Evolutionary conservation across 2,113 vertebrate genomes (phyloP).

Genomic region (Lamprologus tigripictilis): DNA sequence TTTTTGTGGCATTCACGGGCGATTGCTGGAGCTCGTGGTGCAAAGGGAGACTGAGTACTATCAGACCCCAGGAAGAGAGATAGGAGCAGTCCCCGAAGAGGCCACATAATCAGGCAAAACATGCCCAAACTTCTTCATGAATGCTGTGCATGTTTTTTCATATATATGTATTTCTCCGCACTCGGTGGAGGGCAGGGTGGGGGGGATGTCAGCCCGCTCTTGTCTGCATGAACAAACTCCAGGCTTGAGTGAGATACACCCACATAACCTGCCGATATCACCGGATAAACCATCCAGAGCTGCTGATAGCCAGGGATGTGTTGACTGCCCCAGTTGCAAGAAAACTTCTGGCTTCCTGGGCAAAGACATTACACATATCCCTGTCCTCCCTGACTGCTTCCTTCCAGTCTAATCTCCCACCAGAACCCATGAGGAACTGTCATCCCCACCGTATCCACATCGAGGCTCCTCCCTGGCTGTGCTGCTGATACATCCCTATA

Average conservation of each 20-base stretch:
- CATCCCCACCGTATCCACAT: neutral
- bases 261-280: conserved; percentile 56
- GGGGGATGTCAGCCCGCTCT: neutral
- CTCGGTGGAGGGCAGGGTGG: neutral
- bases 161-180: conserved; percentile 13
- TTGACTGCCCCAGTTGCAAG: conserved; percentile 69
- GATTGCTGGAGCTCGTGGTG: conserved; percentile 23
- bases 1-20: neutral
- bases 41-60: conserved; percentile 28
- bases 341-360: conserved; percentile 18
- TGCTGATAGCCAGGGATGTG: conserved; percentile 80
- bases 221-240: conserved; percentile 52
- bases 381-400: conserved; percentile 3
- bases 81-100: conserved; percentile 38
- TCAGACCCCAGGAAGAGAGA: conserved; percentile 51
- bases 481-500: conserved; percentile 2
- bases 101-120: neutral
- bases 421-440: conserved; percentile 21
- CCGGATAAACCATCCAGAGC: conserved; percentile 45
- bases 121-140: neutral
- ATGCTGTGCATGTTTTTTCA: neutral
- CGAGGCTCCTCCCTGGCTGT: conserved; percentile 25
- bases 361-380: conserved; percentile 41
- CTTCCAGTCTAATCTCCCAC: conserved; percentile 4
- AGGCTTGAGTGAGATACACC: conserved; percentile 76